phyloP scores from a whole-genome alignment of 2,888 invertebrate genomes.

The Tolmerus cingulatus region DNA sequence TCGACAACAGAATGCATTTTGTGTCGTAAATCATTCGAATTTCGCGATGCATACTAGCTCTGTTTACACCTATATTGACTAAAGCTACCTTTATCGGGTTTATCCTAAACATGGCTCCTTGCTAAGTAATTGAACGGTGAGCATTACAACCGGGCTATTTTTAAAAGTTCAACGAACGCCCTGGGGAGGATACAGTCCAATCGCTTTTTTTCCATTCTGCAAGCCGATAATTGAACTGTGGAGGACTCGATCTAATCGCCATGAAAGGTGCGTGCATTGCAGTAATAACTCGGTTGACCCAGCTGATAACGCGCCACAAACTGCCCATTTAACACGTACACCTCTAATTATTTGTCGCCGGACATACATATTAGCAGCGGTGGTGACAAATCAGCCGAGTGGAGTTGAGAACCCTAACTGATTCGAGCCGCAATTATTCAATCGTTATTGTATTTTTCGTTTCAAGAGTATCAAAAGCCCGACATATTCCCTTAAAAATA shows the following conservation, averaged over 20 bases:
- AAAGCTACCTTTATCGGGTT: not conserved
- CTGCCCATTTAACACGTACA: conserved; percentile 22
- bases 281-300: not conserved
- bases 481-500: no score
- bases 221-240: not conserved
- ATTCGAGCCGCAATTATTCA: not conserved
- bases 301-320: conserved; percentile 14
- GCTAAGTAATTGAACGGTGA: not conserved
- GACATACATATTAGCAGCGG: not conserved
- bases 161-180: not conserved
- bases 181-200: not conserved
- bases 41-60: not conserved
- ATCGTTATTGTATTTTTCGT: not conserved
- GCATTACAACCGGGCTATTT: not conserved
- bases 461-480: not conserved
- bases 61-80: not conserved
- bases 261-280: not conserved
- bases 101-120: not conserved
- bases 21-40: not conserved
- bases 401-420: not conserved
- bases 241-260: not conserved
- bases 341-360: conserved; percentile 14
- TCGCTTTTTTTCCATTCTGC: not conserved
- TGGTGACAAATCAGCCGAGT: not conserved
- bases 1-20: not conserved